phyloP scores from a whole-genome alignment of 2,113 vertebrate species.

The Piaya cayana region DNA sequence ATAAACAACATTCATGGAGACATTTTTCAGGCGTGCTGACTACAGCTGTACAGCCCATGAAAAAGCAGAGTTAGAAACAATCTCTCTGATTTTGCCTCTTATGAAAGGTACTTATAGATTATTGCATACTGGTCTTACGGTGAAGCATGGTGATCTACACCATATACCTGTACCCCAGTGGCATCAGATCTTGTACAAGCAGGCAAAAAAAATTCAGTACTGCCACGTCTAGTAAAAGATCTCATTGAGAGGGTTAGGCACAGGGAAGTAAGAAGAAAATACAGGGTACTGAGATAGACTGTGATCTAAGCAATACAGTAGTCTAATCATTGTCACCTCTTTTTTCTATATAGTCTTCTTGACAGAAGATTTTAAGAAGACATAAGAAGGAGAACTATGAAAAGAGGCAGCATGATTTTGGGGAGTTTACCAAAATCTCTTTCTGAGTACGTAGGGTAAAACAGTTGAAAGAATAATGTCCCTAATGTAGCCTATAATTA shows the following conservation, averaged over 20 bases:
- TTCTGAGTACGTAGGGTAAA: background rate
- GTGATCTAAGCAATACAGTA: background rate
- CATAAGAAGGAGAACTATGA: background rate
- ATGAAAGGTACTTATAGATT: background rate
- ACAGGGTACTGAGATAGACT: background rate
- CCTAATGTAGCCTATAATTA: background rate
- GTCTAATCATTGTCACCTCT: background rate
- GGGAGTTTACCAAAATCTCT: background rate
- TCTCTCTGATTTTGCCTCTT: background rate
- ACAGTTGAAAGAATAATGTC: background rate
- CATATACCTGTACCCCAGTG: background rate
- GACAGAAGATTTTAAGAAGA: background rate
- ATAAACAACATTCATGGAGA: conserved; percentile 46
- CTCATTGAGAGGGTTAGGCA: background rate
- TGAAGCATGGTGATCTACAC: background rate
- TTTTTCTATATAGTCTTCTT: background rate
- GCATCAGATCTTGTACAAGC: background rate
- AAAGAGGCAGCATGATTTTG: background rate
- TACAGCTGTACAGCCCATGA: background rate
- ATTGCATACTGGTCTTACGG: background rate
- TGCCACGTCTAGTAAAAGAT: background rate
- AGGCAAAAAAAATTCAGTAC: background rate
- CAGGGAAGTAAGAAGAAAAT: background rate
- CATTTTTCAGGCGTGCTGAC: conserved; percentile 8
- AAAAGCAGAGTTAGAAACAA: background rate